phyloP scores from a whole-genome alignment of 1,140 invertebrate genomes.

The Neodiprion fabricii region DNA sequence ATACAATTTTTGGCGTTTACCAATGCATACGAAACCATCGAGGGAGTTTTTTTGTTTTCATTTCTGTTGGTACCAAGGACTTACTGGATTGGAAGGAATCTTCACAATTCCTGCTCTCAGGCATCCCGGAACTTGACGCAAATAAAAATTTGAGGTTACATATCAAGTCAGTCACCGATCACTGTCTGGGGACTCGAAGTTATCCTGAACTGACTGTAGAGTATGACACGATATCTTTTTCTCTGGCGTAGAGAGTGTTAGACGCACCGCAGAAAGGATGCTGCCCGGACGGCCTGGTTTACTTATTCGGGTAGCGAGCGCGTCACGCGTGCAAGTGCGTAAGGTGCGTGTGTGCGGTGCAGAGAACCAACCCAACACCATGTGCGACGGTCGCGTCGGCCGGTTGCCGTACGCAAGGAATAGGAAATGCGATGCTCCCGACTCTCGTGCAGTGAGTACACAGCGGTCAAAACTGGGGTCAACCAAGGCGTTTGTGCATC shows the following conservation, averaged over 20 bases:
- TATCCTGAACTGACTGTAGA: too few species aligned
- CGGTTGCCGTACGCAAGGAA: neutral
- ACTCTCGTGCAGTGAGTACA: neutral
- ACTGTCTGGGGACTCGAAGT: too few species aligned
- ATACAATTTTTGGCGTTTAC: too few species aligned
- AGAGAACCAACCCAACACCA: neutral
- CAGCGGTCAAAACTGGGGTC: neutral
- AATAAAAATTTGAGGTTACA: too few species aligned
- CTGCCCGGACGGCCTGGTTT: conserved; percentile 55
- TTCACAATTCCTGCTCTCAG: too few species aligned
- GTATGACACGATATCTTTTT: neutral
- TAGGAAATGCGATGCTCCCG: neutral
- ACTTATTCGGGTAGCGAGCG: conserved; percentile 42
- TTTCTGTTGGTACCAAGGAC: too few species aligned
- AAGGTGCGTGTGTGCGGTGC: conserved; percentile 39
- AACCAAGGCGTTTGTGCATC: too few species aligned
- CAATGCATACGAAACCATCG: too few species aligned
- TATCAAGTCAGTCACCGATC: too few species aligned
- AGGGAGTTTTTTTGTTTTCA: too few species aligned
- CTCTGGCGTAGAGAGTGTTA: conserved; percentile 46
- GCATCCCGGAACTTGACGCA: too few species aligned
- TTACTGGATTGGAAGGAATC: too few species aligned
- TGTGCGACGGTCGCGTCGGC: neutral
- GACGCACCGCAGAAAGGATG: conserved; percentile 42
- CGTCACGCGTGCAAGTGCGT: conserved; percentile 38